Conservation (phyloP, 2,797 vertebrate genomes). For the Microctenopoma stevenorrisi region DNA sequence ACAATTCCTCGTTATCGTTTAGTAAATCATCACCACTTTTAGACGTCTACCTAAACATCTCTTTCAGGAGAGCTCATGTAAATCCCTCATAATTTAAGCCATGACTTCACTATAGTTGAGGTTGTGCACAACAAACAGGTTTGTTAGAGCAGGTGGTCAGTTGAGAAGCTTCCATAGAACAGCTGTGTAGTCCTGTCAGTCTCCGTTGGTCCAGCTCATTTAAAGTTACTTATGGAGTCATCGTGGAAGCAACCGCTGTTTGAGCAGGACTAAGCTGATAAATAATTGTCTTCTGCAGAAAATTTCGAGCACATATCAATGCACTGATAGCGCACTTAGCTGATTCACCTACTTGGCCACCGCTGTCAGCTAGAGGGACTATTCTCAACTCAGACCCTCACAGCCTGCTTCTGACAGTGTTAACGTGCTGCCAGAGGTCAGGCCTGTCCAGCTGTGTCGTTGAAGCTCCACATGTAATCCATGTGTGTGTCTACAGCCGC, state of each 20-base stretch:
- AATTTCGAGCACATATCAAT: neutral
- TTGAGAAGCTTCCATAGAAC: neutral
- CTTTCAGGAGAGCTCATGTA: too few species aligned
- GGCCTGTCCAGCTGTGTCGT: conserved; percentile 58
- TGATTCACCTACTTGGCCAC: conserved; percentile 15
- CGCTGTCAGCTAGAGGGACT: conserved; percentile 38
- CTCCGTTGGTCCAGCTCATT: conserved; percentile 23
- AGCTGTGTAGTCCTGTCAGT: conserved; percentile 3
- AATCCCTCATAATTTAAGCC: too few species aligned
- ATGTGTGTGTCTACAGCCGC: conserved; percentile 64
- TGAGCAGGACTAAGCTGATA: conserved; percentile 21
- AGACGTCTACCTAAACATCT: too few species aligned
- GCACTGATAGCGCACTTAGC: neutral
- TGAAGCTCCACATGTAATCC: conserved; percentile 65
- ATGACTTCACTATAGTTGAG: conserved; percentile 3
- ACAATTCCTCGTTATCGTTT: too few species aligned
- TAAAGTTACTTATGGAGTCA: conserved; percentile 22
- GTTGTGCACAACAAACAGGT: neutral
- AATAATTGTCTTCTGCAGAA: neutral
- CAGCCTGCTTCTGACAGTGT: conserved; percentile 57
- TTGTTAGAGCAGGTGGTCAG: too few species aligned
- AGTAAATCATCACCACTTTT: too few species aligned
- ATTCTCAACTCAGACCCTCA: conserved; percentile 39
- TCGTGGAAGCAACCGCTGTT: conserved; percentile 7
- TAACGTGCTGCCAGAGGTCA: conserved; percentile 58